Percentiles rank a stretch among this genome's conserved stretches.
These are phyloP conservation scores for Melipona quadrifasciata DNA, from an alignment of 1,140 invertebrate genomes.

Conservation along the genomic window DNA sequence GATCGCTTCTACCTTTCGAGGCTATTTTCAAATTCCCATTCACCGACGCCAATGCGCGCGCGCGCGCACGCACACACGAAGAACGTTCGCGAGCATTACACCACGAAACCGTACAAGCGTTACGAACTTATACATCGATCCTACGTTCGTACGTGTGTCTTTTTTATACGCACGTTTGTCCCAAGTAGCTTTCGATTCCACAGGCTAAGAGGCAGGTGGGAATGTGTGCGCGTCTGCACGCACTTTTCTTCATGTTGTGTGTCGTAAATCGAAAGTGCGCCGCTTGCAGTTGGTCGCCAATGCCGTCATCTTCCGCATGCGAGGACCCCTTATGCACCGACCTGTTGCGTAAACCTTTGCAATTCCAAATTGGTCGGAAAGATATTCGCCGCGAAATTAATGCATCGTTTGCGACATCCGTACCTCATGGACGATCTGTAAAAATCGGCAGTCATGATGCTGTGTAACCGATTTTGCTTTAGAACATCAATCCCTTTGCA, in stretches of 20 bases:
- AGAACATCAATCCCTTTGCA: background rate
- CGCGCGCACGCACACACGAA: too few species aligned
- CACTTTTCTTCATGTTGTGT: constrained; percentile 8
- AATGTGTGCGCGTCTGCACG: too few species aligned
- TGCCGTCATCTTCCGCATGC: constrained; percentile 47
- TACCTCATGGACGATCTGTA: background rate
- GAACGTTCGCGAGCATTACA: background rate
- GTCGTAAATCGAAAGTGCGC: constrained; percentile 53
- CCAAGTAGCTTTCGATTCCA: constrained; percentile 40
- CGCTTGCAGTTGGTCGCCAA: background rate
- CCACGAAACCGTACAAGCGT: background rate
- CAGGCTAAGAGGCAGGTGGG: background rate
- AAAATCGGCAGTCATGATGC: background rate
- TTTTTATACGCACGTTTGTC: background rate
- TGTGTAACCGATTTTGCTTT: background rate
- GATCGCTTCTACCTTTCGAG: background rate
- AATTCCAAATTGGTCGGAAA: constrained; percentile 14
- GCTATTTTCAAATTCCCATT: constrained; percentile 16
- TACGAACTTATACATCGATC: background rate
- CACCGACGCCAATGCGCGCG: background rate
- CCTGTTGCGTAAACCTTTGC: constrained; percentile 12
- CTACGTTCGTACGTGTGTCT: background rate
- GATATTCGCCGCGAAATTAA: constrained; percentile 19
- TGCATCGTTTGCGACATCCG: constrained; percentile 1
- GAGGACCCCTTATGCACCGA: background rate